phyloP scores from a whole-genome alignment of 2,797 vertebrate genomes.

The Rhinoraja longicauda region DNA sequence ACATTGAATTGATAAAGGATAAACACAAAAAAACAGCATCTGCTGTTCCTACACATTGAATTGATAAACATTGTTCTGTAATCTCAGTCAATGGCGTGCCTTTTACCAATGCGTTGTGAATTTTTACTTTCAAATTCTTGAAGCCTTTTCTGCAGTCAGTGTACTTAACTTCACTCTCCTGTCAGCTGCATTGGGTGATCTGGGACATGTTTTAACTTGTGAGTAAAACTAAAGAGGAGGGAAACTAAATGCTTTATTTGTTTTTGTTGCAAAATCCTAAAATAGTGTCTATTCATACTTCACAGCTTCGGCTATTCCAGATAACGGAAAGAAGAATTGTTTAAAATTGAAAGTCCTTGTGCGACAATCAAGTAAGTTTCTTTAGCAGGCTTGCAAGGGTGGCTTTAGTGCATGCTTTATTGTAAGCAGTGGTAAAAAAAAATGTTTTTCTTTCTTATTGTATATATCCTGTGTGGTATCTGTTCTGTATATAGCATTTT shows the following conservation, averaged over 20 bases:
- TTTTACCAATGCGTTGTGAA: background rate
- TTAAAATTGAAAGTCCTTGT: slow-evolving; percentile 97
- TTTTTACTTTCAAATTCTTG: background rate
- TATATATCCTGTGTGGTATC: slow-evolving; percentile 56
- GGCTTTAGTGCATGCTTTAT: slow-evolving; percentile 56
- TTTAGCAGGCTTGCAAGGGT: slow-evolving; percentile 48
- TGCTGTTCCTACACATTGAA: background rate
- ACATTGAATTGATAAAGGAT: background rate
- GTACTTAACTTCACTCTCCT: background rate
- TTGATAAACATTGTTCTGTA: background rate
- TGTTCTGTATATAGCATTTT: slow-evolving; percentile 55
- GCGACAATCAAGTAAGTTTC: slow-evolving; percentile 91
- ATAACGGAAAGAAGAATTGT: slow-evolving; percentile 89
- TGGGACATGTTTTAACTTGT: background rate
- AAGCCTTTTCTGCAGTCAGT: background rate
- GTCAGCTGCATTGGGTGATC: background rate
- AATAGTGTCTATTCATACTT: slow-evolving; percentile 40
- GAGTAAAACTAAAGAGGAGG: background rate
- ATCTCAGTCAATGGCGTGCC: background rate
- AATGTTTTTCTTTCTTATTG: slow-evolving; percentile 47
- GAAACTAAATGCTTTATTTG: background rate
- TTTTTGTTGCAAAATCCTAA: background rate
- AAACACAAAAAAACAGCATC: no score
- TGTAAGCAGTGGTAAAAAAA: slow-evolving; percentile 55
- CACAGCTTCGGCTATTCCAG: slow-evolving; percentile 87